These are phyloP conservation scores for Dynastes grantii DNA, from an alignment of 2,888 invertebrate species.

Conservation along the genomic window DNA sequence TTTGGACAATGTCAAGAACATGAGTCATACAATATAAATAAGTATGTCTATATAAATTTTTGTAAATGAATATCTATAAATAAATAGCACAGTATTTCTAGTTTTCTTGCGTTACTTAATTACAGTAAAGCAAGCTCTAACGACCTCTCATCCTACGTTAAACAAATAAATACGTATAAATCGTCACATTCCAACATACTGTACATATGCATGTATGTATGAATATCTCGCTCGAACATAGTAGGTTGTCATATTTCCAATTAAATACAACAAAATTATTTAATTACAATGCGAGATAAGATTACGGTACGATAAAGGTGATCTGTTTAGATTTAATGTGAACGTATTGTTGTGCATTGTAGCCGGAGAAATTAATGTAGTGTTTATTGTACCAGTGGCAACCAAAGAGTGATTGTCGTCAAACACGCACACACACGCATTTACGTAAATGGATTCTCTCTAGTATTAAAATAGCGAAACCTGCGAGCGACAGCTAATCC, in stretches of 20 bases:
- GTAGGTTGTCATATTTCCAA: conserved; percentile 19
- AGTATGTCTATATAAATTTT: no score
- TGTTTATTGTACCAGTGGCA: conserved; percentile 26
- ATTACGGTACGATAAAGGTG: conserved; percentile 42
- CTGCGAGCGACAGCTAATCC: not conserved
- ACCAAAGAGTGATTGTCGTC: conserved; percentile 11
- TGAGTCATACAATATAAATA: no score
- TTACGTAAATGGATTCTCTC: conserved; percentile 11
- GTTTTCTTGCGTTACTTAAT: no score
- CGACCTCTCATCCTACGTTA: no score
- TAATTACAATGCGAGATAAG: conserved; percentile 46
- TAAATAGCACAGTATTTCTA: no score
- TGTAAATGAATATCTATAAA: no score
- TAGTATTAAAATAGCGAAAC: not conserved
- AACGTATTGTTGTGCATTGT: conserved; percentile 34
- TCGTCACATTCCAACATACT: no score
- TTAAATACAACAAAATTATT: conserved; percentile 40
- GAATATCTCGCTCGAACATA: not conserved
- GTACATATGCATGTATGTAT: not conserved
- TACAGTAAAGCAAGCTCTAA: no score
- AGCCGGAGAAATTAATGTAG: conserved; percentile 3
- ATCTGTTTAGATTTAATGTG: conserved; percentile 37
- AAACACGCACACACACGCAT: not conserved
- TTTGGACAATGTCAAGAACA: no score
- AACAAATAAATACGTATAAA: no score